Evolutionary conservation across 2,888 invertebrate species (phyloP), one percentile per base, ranked within the genome.

Genomic region (Drosophila vallismaia): DNA sequence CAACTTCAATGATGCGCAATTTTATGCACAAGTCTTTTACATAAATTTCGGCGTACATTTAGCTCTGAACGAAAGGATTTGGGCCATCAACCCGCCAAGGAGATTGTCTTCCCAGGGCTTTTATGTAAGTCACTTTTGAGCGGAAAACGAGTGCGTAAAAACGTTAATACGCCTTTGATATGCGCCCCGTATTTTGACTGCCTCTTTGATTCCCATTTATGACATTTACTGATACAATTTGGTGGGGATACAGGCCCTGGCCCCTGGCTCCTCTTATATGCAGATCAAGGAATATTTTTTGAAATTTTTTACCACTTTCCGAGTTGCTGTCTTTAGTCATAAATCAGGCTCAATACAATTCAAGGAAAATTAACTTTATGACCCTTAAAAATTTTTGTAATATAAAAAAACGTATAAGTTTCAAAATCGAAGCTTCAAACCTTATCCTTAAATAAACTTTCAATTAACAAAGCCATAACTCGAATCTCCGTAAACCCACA

Each of bases 1-100:
- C 79, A 84, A 84, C 84, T 81, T 79, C 84, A 84, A 86, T 84
- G 84, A 86, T 76, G 84, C 84, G 86, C 86, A 81, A 81, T 85
- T 85, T 85, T 86, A 85, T 85, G 84, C 84, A 81, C 81, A 79
- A 85, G 81, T 81, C 86, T 77, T 85, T 86, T 86, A 86, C 84
- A 85, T 85, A 85, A 86, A 85, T 85, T 84, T 50, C 29, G 33
- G 73, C 71, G 78, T 19, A 77, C 82, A 79, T 85, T 83, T 85
- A 76, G 76, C 80, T 80, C 84, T 80, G 76, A 79, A 81, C 75
- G 77, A 83, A 83, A 83, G 85, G 82, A 83, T 83, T 82, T 82
- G 59, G 71, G 45, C 62, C 50, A 55, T 38, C 52, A 26, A 31
- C 24, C 10, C 19, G 40, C 9, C 51, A 44, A 63, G 58, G 45